These are phyloP conservation scores for Drosophila lini DNA, from an alignment of 1,140 invertebrate species.

Conservation along the genomic window DNA sequence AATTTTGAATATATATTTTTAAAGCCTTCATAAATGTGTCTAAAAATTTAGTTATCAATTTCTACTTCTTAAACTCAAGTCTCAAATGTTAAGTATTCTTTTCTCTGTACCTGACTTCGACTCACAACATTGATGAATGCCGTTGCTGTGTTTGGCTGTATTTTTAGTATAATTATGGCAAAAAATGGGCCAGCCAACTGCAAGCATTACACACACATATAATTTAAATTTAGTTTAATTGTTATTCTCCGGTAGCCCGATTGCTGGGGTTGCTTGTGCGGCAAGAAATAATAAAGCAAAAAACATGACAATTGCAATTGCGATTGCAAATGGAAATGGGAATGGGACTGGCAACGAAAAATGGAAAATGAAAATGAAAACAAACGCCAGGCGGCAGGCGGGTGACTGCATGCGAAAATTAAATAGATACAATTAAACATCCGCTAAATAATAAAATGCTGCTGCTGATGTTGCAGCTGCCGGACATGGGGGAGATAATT, in stretches of 20 bases:
- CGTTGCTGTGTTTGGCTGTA: constrained; percentile 54
- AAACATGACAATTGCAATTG: constrained; percentile 74
- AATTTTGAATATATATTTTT: background rate
- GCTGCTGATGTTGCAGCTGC: constrained; percentile 31
- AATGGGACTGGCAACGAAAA: constrained; percentile 31
- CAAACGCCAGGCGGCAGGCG: constrained; percentile 38
- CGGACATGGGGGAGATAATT: constrained; percentile 48
- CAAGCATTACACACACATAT: constrained; percentile 78
- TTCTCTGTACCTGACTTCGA: constrained; percentile 6
- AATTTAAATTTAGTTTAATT: constrained; percentile 84
- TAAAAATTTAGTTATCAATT: background rate
- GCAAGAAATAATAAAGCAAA: constrained; percentile 67
- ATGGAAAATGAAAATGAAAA: constrained; percentile 58
- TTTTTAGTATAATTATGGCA: constrained; percentile 78
- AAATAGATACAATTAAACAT: constrained; percentile 84
- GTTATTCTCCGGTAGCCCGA: constrained; percentile 76
- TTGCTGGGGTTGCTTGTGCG: constrained; percentile 44
- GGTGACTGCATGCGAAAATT: constrained; percentile 73
- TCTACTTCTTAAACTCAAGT: background rate
- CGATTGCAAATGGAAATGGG: constrained; percentile 46
- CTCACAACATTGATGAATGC: constrained; percentile 55
- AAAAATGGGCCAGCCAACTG: constrained; percentile 50
- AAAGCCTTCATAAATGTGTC: background rate
- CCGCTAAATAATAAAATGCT: constrained; percentile 81
- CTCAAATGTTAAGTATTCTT: background rate